Base-by-base conservation (phyloP, 2,888 invertebrate genomes). In the Synanthedon formicaeformis region DNA sequence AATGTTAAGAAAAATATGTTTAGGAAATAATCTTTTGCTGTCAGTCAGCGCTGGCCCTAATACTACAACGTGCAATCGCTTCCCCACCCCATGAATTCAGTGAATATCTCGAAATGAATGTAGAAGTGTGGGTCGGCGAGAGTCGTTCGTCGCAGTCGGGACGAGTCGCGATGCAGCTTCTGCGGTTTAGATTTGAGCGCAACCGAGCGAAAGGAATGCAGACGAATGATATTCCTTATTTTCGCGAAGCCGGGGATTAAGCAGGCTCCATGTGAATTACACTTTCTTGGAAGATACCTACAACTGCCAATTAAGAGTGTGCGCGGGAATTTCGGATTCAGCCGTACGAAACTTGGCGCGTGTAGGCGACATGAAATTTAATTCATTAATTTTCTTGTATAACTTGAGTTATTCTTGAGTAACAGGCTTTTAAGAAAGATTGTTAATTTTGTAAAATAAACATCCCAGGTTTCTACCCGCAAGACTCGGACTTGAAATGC, bases 201-300 rank as follows among this genome's bases (percentile, higher is more conserved):
- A 66, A 27, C 63, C 60, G 54, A 59, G 61, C 54, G 59, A 52
- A 66, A 66, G 65, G 62, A 68, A 73, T 68, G 66, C 65, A 65
- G 65, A 67, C 62, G 59, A 64, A 69, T 64, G 64, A 68, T 67
- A 68, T 70, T 64, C 63, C 62, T 65, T 64, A 56, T 50, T 27
- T 58, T 59, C 54, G 55, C 54, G 56, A 57, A 60, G 58, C 55
- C 50, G 51, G 54, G 63, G 60, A 63, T 68, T 70, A 67, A 68
- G 62, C 59, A 64, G 58, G 61, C 61, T 63, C 54, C 48, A 56
- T 54, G 50, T 60, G 59, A 64, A 51, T 52, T 65, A 64, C 63
- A 64, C 61, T 62, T 57, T 57, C 59, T 56, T 55, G 59, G 60
- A 56, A 62, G 57, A 53, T 59, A 56, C 10, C 34, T 34, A 58